Conservation (phyloP, 2,888 invertebrate genomes). For the Phrixothrix hirtus region DNA sequence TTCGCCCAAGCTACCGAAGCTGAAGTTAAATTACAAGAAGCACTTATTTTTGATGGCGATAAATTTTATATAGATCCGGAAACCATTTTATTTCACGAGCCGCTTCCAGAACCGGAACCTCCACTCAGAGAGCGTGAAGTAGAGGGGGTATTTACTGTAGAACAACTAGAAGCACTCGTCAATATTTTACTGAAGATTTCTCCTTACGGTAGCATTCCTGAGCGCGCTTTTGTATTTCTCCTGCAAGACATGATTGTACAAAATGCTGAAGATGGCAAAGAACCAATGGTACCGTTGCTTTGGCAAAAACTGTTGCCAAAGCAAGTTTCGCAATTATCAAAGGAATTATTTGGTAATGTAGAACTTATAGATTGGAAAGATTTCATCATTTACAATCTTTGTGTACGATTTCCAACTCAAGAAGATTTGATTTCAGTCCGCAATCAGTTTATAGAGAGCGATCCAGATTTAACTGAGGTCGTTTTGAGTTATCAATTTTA, state of each 20-base stretch:
- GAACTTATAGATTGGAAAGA: constrained; percentile 68
- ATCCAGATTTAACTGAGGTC: constrained; percentile 52
- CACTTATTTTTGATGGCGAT: constrained; percentile 53
- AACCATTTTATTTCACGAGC: constrained; percentile 44
- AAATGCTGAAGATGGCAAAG: constrained; percentile 45
- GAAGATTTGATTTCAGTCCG: constrained; percentile 61
- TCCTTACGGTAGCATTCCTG: constrained; percentile 52
- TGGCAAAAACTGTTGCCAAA: constrained; percentile 49
- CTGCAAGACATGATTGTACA: constrained; percentile 55
- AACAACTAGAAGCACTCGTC: constrained; percentile 44
- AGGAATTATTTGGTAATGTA: constrained; percentile 60
- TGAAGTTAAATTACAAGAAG: constrained; percentile 52
- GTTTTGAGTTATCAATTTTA: constrained; percentile 51
- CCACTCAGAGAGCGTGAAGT: constrained; percentile 28
- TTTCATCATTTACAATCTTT: constrained; percentile 65
- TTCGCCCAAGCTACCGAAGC: constrained; percentile 54
- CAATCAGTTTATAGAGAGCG: constrained; percentile 57
- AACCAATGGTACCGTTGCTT: constrained; percentile 43
- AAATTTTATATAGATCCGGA: constrained; percentile 51
- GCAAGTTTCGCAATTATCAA: constrained; percentile 24
- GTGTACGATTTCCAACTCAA: constrained; percentile 60
- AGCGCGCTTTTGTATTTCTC: constrained; percentile 52
- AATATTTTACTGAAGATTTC: constrained; percentile 52
- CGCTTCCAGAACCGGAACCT: constrained; percentile 39
- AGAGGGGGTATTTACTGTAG: constrained; percentile 44